Base-by-base conservation (phyloP, 2,888 invertebrate species). In the Metacarcinus magister region DNA sequence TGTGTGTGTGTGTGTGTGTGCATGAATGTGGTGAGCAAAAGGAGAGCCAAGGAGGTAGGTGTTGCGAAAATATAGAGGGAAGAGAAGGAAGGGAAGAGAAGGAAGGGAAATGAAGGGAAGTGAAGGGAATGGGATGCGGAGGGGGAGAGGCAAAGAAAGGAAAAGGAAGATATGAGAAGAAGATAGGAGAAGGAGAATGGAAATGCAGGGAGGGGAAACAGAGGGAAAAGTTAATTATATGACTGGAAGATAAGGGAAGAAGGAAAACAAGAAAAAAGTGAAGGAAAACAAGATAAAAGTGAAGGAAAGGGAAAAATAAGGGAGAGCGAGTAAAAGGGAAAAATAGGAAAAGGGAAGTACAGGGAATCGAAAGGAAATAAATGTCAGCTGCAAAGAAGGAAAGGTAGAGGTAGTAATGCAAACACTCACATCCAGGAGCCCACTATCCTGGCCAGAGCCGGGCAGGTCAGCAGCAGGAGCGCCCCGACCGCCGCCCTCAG, bases 361-460 rank as follows among this genome's bases (percentile, higher is more conserved):
- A 28, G 0, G 43, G 95, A 54, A 93, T 39, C 13, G 28, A 60
- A 43, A 92, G 19, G 92, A 39, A 44, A 5, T 48, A 39, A 28
- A 60, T n/a, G 82, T 28, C 28, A 48, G 75, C 23, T 28, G 44
- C 23, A 54, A 48, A 32, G 48, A 43, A 54, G 44, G 67, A 43
- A 39, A 39, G 67, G 46, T 39, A 46, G 43, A 91, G 91, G 54
- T 28, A 67, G 8, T 44, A 3, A 94, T 54, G 16, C 48, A 54
- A 7, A 32, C 48, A 94, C 95, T 96, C 67, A 96, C 95, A 96
- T 96, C 95, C 95, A 96, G 46, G 95, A 96, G 48, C 95, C 95
- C 94, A 96, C 95, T 16, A 96, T 90, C 82, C 95, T 96, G n/a
- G 95, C 91, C 75, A 96, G 82, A 23, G 91, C 90, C 23, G 95